These are phyloP conservation scores for Netelia fuscicornis DNA, from an alignment of 2,888 invertebrate genomes.

Conservation along the genomic window DNA sequence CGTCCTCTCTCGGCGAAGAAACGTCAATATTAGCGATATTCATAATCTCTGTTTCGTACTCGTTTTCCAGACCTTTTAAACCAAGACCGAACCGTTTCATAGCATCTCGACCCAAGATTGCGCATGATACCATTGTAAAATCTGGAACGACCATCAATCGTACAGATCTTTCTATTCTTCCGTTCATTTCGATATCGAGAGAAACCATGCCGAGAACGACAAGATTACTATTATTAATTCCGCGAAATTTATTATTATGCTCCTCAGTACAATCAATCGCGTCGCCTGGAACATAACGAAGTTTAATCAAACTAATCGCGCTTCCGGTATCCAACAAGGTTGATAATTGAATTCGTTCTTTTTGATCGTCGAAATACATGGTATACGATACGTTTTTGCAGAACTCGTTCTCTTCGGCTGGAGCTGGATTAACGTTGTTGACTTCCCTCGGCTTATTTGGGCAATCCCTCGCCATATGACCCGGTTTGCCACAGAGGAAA, in stretches of 20 bases:
- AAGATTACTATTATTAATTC: slow-evolving; percentile 53
- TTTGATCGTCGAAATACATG: slow-evolving; percentile 35
- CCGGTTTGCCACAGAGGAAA: slow-evolving; percentile 27
- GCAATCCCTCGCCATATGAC: slow-evolving; percentile 39
- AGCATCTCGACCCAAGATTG: slow-evolving; percentile 30
- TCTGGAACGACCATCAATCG: slow-evolving; percentile 56
- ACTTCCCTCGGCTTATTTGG: slow-evolving; percentile 40
- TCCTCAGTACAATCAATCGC: slow-evolving; percentile 40
- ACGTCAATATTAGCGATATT: slow-evolving; percentile 20
- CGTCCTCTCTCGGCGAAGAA: background rate
- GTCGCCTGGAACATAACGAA: slow-evolving; percentile 46
- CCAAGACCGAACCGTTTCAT: slow-evolving; percentile 3
- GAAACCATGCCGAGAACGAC: slow-evolving; percentile 51
- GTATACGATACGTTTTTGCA: slow-evolving; percentile 40
- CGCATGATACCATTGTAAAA: slow-evolving; percentile 51
- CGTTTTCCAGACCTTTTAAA: background rate
- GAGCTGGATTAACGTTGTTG: slow-evolving; percentile 42
- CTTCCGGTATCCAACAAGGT: slow-evolving; percentile 61
- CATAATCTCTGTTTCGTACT: background rate
- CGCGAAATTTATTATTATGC: slow-evolving; percentile 31
- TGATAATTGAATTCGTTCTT: slow-evolving; percentile 32
- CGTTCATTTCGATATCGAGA: slow-evolving; percentile 10
- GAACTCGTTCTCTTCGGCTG: slow-evolving; percentile 53
- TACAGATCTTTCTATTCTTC: background rate
- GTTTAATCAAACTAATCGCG: slow-evolving; percentile 58